Base-by-base conservation (phyloP, 2,888 invertebrate species). In the Mesorhabditis spiculigera region DNA sequence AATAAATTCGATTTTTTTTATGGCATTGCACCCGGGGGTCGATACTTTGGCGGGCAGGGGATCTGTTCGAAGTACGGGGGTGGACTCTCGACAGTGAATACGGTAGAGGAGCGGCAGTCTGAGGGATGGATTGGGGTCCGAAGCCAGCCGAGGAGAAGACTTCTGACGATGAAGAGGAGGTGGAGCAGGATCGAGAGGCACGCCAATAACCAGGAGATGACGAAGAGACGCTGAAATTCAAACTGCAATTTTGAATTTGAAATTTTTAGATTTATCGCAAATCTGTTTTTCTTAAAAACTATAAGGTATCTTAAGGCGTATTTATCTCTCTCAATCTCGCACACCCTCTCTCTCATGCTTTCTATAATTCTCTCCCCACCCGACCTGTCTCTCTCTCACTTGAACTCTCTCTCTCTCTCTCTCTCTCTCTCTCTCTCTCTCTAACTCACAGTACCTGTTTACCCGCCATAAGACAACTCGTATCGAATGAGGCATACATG, bases 31-130 rank as follows among this genome's bases (percentile, higher is more conserved):
- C n/a, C n/a, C 8, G 8, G 58, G 58, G 8, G 58, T 28, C 28
- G 8, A 50, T 50, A 50, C 58, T 50, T 50, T 50, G 58, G 58
- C 8, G 58, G 58, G 8, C 10, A 10, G 58, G 58, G 58, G 10
- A 50, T 50, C n/a, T 50, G 58, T 50, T 50, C 58, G n/a, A 50
- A 50, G n/a, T 50, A 50, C n/a, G 58, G n/a, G 8, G 58, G 58
- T 13, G 58, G 58, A 50, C n/a, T 50, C 58, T 50, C 58, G 58
- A 50, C 58, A n/a, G 58, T 50, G 58, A 50, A 50, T 50, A 50
- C 58, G 8, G 10, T 50, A 1, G 58, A 13, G 8, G 58, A n/a
- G n/a, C 1, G 8, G 10, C n/a, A 6, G 6, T 50, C 50, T 50
- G 6, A 13, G 50, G 50, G 13, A 10, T 50, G 6, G 8, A 13